Base-by-base conservation (phyloP, 2,797 vertebrate species). In the Limosa lapponica region DNA sequence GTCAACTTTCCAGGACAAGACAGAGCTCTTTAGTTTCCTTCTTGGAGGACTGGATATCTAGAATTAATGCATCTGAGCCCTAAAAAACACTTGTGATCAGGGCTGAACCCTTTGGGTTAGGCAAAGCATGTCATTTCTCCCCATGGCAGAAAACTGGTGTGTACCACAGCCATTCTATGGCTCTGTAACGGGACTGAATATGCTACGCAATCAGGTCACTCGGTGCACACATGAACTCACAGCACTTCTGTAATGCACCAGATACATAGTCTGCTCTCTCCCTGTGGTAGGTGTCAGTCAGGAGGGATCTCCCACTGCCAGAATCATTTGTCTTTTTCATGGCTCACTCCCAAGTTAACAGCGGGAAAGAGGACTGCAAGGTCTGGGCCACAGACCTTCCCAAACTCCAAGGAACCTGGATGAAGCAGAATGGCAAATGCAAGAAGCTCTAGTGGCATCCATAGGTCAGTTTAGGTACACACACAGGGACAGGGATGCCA, bases 241-340 rank as follows among this genome's bases (percentile, higher is more conserved):
- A 2, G 41, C 43, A 32, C 46, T 82, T 39, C 62, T 19, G 3
- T 17, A 62, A 54, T 4, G 10, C 3, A 1, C 64, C 70, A 84
- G 89, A 69, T 82, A 71, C 28, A 6, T 16, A 70, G 37, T 25
- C 67, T 70, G 36, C 59, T 85, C 44, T 91, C 84, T 59, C 81
- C 43, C 34, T 19, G n/a, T 82, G 71, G 55, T 24, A 95, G 55
- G 59, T 36, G 57, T 85, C 93, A 80, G 64, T 77, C 61, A 91
- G 82, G 28, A 64, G 23, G 72, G 44, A 81, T 74, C 48, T 80
- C 57, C 59, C 52, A 70, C 36, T 80, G 82, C 55, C 79, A 93
- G 59, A 91, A 80, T 82, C 32, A 91, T 94, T 93, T 91, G 48
- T 94, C 94, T 93, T 92, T 70, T 77, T 79, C 59, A 24, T 82